Conservation (phyloP, 2,888 invertebrate genomes). For the Patella ulyssiponensis region DNA sequence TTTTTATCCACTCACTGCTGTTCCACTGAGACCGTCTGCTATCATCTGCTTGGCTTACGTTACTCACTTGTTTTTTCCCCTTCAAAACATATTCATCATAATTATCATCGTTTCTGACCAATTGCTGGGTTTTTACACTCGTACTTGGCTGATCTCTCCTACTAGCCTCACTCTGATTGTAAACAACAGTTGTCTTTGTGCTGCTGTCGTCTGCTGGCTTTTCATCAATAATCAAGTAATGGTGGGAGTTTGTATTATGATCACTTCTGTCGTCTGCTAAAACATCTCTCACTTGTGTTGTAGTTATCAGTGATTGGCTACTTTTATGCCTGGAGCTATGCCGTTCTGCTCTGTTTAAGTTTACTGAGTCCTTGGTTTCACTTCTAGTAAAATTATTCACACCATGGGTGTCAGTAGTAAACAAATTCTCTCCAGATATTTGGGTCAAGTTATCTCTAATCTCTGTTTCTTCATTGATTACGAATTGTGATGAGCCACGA, state of each 20-base stretch:
- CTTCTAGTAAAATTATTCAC: neutral
- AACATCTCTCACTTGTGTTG: neutral
- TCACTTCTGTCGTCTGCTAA: constrained; percentile 6
- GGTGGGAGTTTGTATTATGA: no score
- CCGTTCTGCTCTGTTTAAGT: constrained; percentile 8
- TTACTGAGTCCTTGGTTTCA: neutral
- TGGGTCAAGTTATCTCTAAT: neutral
- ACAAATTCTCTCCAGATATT: constrained; percentile 1
- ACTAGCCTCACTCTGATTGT: no score
- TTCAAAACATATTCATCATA: constrained; percentile 1
- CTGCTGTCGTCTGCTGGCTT: neutral
- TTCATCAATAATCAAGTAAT: neutral
- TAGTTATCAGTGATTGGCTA: neutral
- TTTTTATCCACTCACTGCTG: neutral
- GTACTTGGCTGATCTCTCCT: no score
- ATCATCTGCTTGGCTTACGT: neutral
- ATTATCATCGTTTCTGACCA: no score
- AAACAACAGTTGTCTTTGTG: constrained; percentile 7
- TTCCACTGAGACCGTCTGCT: neutral
- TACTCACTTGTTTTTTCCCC: neutral
- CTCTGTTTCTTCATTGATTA: neutral
- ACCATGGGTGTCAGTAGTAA: neutral
- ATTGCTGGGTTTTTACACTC: no score
- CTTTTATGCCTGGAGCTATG: neutral
- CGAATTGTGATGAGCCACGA: neutral